Evolutionary conservation across 2,888 invertebrate genomes (phyloP).

Genomic region (Eledone cirrhosa): DNA sequence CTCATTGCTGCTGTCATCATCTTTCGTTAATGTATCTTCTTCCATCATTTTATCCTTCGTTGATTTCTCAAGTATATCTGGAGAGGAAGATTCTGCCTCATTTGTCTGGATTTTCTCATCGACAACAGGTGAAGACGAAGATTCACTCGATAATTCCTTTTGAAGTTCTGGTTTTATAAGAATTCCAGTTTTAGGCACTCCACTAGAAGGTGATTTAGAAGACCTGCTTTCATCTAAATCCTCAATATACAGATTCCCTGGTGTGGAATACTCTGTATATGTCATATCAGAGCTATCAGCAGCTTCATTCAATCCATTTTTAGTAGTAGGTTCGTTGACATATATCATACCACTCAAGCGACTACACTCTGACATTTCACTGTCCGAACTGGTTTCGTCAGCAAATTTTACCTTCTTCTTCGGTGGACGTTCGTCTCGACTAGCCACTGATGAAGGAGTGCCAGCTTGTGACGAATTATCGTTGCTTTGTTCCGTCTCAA

Average conservation of each 20-base stretch:
- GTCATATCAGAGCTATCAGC: constrained; percentile 16
- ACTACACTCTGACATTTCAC: constrained; percentile 45
- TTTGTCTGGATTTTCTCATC: constrained; percentile 25
- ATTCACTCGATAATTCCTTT: constrained; percentile 23
- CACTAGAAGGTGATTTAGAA: constrained; percentile 16
- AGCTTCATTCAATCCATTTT: constrained; percentile 23
- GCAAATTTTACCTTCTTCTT: constrained; percentile 58
- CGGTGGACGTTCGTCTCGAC: constrained; percentile 40
- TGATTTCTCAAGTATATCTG: constrained; percentile 31
- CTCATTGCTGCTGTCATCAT: constrained; percentile 33
- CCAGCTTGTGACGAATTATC: constrained; percentile 29
- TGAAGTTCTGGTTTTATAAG: constrained; percentile 13
- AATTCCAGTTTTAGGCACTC: constrained; percentile 22
- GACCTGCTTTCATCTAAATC: constrained; percentile 20
- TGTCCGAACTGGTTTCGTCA: constrained; percentile 58
- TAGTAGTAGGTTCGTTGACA: constrained; percentile 21
- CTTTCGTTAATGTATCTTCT: background rate
- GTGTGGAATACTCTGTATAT: constrained; percentile 10
- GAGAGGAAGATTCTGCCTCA: constrained; percentile 29
- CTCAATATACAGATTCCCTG: constrained; percentile 6
- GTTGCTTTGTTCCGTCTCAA: constrained; percentile 28
- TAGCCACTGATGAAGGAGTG: constrained; percentile 38
- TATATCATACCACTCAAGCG: constrained; percentile 27
- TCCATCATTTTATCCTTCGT: constrained; percentile 26
- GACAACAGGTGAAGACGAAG: constrained; percentile 16